phyloP scores from a whole-genome alignment of 2,888 invertebrate genomes.

The Eulithis prunata region DNA sequence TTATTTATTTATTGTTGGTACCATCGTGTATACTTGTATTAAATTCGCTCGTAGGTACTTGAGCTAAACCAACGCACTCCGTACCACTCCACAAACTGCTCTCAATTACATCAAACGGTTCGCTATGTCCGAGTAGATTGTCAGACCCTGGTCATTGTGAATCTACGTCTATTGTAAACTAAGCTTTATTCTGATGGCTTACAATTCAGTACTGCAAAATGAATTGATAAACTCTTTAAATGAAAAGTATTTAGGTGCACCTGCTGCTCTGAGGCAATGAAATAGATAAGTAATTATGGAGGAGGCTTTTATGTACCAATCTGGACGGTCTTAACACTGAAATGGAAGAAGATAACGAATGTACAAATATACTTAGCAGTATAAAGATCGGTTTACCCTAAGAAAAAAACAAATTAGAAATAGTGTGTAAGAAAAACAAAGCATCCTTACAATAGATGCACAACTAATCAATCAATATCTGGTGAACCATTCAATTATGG shows the following conservation, averaged over 20 bases:
- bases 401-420: no score
- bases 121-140: conserved; percentile 4
- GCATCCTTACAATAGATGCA: no score
- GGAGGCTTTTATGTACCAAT: no score
- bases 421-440: no score
- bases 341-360: no score
- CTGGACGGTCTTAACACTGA: no score
- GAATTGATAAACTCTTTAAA: neutral
- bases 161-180: neutral
- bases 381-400: no score
- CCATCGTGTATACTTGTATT: neutral
- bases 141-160: neutral
- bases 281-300: no score
- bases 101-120: conserved; percentile 19
- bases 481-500: no score
- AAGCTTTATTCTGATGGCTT: neutral
- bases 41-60: neutral
- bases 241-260: neutral
- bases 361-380: no score
- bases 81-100: conserved; percentile 14
- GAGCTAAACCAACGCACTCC: conserved; percentile 16
- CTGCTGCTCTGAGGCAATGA: no score
- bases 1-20: neutral
- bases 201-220: neutral
- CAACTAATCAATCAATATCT: no score